Percentiles rank a stretch among this genome's conserved stretches.
These are phyloP conservation scores for Oreochromis tanganicae DNA, from an alignment of 2,113 vertebrate species.

Conservation along the genomic window DNA sequence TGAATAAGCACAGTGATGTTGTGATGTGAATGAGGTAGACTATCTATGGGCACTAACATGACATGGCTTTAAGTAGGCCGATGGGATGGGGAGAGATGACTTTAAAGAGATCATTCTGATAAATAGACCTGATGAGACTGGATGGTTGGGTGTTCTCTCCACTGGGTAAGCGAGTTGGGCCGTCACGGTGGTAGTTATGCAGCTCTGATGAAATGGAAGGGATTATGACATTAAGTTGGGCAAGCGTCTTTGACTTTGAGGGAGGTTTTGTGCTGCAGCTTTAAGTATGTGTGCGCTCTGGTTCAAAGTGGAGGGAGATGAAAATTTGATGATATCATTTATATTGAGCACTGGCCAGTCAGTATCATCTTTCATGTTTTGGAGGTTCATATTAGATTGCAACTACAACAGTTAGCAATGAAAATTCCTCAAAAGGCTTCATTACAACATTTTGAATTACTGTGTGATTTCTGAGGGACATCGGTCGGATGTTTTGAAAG, in stretches of 20 bases:
- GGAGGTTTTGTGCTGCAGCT: background rate
- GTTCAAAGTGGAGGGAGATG: background rate
- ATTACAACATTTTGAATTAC: background rate
- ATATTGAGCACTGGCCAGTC: background rate
- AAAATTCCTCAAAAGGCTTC: background rate
- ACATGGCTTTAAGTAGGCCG: constrained; percentile 66
- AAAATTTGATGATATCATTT: background rate
- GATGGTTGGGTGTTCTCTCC: constrained; percentile 54
- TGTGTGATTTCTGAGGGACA: background rate
- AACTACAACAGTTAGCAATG: background rate
- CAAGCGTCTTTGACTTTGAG: constrained; percentile 42
- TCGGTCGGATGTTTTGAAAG: background rate
- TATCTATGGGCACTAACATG: constrained; percentile 36
- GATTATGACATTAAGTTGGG: constrained; percentile 60
- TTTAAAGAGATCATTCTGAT: constrained; percentile 63
- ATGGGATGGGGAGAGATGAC: constrained; percentile 48
- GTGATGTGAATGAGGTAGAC: constrained; percentile 35
- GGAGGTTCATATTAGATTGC: background rate
- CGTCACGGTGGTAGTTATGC: constrained; percentile 38
- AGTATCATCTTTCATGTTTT: background rate
- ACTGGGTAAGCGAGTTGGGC: constrained; percentile 43
- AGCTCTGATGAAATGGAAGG: constrained; percentile 52
- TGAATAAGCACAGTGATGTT: constrained; percentile 49
- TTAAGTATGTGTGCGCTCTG: constrained; percentile 2
- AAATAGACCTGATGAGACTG: constrained; percentile 68